Evolutionary conservation across 2,888 invertebrate species (phyloP), one percentile per base, ranked within the genome.

Genomic region (Drosophila setosimentum): DNA sequence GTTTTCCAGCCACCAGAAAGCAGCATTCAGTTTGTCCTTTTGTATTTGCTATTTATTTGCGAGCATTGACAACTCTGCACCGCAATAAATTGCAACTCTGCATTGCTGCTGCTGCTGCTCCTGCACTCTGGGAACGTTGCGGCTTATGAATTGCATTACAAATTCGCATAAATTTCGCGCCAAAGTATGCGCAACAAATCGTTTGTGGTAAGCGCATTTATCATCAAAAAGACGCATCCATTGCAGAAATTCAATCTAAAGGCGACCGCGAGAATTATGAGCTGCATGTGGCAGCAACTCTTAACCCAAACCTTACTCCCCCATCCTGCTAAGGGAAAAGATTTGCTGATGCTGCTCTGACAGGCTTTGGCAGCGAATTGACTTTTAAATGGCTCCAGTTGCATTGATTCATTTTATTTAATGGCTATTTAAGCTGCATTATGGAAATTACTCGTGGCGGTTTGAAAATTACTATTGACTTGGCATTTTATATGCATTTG

Each of bases 141-240:
- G 75, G 90, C 87, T 90, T 86, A 87, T 90, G 89, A 87, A 87
- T 87, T 86, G 87, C 87, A 87, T 87, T 87, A 87, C 87, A 88
- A 90, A 87, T 76, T 90, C 90, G 76, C 83, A 90, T 87, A 90
- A 87, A 90, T 87, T 88, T 73, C 53, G 73, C 73, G 63, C 62
- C 78, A 86, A 87, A 87, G 77, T 73, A 78, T 73, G 87, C 86
- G 86, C 76, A 87, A 89, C 89, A 87, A 87, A 87, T 87, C 87
- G 87, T 83, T 86, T 82, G 83, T 73, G 68, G 67, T 59, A 73
- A 77, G 59, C 77, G 75, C 87, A 87, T 87, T 90, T 88, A 87
- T 87, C 88, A 89, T 89, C 74, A 74, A 76, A 80, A 75, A 72
- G 64, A 64, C 63, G 83, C 83, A 87, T 74, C 72, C 80, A 69